Conservation (phyloP, 2,888 invertebrate species). For the Folsomia candida region DNA sequence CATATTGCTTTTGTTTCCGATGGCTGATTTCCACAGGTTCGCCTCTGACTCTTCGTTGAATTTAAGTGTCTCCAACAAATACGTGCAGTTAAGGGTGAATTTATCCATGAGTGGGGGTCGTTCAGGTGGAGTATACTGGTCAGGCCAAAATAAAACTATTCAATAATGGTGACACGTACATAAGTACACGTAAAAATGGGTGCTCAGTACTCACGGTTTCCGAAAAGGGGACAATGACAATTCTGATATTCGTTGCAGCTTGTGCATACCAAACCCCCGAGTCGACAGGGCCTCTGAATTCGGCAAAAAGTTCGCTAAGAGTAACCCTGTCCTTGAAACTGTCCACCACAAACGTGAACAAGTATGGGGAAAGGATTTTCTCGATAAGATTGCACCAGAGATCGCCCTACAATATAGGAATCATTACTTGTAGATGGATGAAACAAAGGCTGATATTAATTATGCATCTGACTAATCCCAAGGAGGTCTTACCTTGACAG, state of each 20-base stretch:
- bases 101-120: background rate
- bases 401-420: background rate
- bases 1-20: background rate
- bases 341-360: constrained; percentile 1
- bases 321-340: background rate
- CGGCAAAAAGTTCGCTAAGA: background rate
- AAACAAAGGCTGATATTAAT: background rate
- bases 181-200: no score
- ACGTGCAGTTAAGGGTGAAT: background rate
- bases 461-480: background rate
- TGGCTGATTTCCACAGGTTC: background rate
- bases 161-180: no score
- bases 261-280: background rate
- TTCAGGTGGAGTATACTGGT: background rate
- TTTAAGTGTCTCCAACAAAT: background rate
- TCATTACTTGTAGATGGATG: background rate
- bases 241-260: background rate
- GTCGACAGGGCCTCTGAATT: background rate
- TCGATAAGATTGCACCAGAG: background rate
- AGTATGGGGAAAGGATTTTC: background rate
- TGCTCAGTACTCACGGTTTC: background rate
- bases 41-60: background rate
- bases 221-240: background rate
- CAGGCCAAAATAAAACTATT: no score
- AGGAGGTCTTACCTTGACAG: background rate